phyloP scores from a whole-genome alignment of 2,888 invertebrate species.

The Andrena minutula region DNA sequence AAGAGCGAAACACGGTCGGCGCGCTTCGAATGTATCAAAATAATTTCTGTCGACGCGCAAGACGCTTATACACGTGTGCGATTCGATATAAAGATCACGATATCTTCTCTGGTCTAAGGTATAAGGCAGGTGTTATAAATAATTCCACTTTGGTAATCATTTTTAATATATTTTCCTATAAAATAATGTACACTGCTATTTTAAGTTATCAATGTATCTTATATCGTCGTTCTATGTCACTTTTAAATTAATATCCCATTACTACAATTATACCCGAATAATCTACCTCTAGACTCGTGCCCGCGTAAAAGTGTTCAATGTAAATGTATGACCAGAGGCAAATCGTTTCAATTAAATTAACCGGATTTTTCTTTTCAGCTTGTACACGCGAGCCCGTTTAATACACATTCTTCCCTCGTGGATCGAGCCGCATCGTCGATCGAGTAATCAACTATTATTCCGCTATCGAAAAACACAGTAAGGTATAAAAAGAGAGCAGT shows the following conservation, averaged over 20 bases:
- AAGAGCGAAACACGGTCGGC: slow-evolving; percentile 5
- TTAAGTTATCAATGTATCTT: slow-evolving; percentile 76
- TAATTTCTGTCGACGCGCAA: slow-evolving; percentile 14
- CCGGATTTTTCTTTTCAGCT: slow-evolving; percentile 15
- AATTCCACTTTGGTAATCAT: slow-evolving; percentile 76
- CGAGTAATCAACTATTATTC: slow-evolving; percentile 42
- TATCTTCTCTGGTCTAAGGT: slow-evolving; percentile 31
- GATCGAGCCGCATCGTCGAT: slow-evolving; percentile 12
- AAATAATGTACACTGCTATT: slow-evolving; percentile 83
- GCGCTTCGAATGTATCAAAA: slow-evolving; percentile 15
- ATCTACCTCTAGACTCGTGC: slow-evolving; percentile 51
- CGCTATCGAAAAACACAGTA: slow-evolving; percentile 48
- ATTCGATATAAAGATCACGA: slow-evolving; percentile 18
- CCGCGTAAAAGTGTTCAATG: slow-evolving; percentile 54
- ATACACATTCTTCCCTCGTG: slow-evolving; percentile 27
- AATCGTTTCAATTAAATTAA: slow-evolving; percentile 56
- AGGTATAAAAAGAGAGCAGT: slow-evolving; percentile 46
- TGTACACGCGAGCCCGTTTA: slow-evolving; percentile 22
- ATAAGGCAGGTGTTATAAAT: slow-evolving; percentile 63
- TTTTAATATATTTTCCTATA: slow-evolving; percentile 82
- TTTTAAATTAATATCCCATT: slow-evolving; percentile 72
- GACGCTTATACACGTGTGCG: neutral
- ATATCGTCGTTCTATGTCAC: slow-evolving; percentile 71
- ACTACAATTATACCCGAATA: slow-evolving; percentile 62
- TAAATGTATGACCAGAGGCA: slow-evolving; percentile 54